phyloP scores from a whole-genome alignment of 1,140 invertebrate species.

The Pissodes strobi region DNA sequence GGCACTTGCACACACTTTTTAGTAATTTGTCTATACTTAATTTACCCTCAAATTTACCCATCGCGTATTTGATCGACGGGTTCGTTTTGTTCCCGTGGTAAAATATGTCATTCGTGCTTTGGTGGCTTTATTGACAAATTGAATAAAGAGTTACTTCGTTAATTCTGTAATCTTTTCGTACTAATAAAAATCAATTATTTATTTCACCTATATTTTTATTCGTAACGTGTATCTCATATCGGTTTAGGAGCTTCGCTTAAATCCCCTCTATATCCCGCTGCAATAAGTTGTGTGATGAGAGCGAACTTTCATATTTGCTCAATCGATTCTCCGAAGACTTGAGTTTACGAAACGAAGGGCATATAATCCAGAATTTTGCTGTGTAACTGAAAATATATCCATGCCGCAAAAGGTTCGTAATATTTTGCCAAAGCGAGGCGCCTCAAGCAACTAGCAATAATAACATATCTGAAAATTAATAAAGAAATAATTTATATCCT shows the following conservation, averaged over 20 bases:
- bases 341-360: not conserved
- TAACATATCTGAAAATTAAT: too few species aligned
- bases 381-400: too few species aligned
- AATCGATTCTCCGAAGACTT: slow-evolving; percentile 14
- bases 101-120: not conserved
- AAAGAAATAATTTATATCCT: too few species aligned
- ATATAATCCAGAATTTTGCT: not conserved
- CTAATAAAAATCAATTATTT: too few species aligned
- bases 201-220: too few species aligned
- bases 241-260: not conserved
- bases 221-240: too few species aligned
- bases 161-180: too few species aligned
- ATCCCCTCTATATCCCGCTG: not conserved
- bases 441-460: too few species aligned
- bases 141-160: too few species aligned
- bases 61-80: slow-evolving; percentile 2
- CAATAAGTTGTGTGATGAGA: slow-evolving; percentile 24
- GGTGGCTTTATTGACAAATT: too few species aligned
- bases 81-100: slow-evolving; percentile 18
- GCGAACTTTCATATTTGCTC: slow-evolving; percentile 16
- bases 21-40: slow-evolving; percentile 4
- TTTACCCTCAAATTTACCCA: slow-evolving; percentile 10
- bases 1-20: slow-evolving; percentile 4
- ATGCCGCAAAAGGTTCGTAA: too few species aligned
- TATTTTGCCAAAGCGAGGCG: too few species aligned